These are phyloP conservation scores for Rhabdomys dilectus DNA, from an alignment of 2,113 vertebrate genomes.

Conservation along the genomic window DNA sequence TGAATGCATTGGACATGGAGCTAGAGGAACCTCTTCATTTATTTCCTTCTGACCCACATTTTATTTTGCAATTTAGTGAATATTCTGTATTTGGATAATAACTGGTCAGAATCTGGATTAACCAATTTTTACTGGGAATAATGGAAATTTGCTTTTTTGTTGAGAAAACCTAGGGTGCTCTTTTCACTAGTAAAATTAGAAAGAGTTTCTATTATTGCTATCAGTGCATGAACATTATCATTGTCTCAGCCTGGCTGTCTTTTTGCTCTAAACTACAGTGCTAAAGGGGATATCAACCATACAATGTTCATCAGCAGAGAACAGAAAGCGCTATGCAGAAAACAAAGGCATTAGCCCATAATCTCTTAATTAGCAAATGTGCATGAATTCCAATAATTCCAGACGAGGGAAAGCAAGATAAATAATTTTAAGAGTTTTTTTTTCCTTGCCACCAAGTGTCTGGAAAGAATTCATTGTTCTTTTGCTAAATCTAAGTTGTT, in stretches of 20 bases:
- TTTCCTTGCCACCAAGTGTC: background rate
- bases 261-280: background rate
- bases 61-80: background rate
- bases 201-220: background rate
- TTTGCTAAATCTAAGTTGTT: background rate
- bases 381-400: background rate
- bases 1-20: background rate
- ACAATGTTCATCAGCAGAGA: background rate
- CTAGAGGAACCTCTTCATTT: background rate
- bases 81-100: slow-evolving; percentile 1
- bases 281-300: background rate
- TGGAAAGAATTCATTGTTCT: background rate
- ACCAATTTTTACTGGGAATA: background rate
- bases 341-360: background rate
- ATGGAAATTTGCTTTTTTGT: background rate
- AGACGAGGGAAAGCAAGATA: background rate
- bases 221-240: background rate
- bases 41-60: background rate
- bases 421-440: slow-evolving; percentile 20
- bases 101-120: background rate
- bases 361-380: slow-evolving; percentile 4
- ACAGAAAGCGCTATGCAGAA: background rate
- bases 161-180: background rate
- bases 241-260: background rate
- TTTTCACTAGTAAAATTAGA: background rate